Percentiles rank a stretch among this genome's conserved stretches.
Conservation (phyloP, 2,113 vertebrate species). For the Balaeniceps rex region DNA sequence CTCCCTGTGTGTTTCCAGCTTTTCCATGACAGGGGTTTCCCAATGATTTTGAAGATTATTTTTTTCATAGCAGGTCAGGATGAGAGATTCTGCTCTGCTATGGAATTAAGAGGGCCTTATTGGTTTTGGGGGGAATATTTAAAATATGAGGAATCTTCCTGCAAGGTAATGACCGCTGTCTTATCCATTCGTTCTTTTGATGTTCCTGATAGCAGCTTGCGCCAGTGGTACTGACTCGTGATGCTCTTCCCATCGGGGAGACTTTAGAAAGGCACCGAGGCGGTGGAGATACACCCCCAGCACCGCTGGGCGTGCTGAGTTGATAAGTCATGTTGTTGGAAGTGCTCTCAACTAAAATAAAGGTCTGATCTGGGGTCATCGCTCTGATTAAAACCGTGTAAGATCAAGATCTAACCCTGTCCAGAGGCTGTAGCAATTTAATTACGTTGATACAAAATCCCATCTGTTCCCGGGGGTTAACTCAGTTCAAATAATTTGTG, state of each 20-base stretch:
- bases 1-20: slow-evolving; percentile 1
- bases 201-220: neutral
- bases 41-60: neutral
- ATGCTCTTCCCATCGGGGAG: neutral
- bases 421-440: neutral
- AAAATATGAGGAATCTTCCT: neutral
- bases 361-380: neutral
- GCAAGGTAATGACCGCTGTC: neutral
- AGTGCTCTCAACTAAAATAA: neutral
- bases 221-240: neutral
- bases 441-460: neutral
- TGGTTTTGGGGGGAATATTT: neutral
- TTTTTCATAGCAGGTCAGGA: neutral
- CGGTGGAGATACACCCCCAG: neutral
- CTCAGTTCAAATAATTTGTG: neutral
- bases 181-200: neutral
- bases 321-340: neutral
- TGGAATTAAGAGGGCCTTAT: neutral
- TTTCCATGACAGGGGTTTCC: neutral
- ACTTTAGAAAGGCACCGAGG: neutral
- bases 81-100: neutral
- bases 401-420: neutral
- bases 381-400: neutral
- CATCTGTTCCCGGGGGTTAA: neutral
- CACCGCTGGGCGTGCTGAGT: neutral